These are phyloP conservation scores for Anniella stebbinsi DNA, from an alignment of 2,797 vertebrate species.

Conservation along the genomic window DNA sequence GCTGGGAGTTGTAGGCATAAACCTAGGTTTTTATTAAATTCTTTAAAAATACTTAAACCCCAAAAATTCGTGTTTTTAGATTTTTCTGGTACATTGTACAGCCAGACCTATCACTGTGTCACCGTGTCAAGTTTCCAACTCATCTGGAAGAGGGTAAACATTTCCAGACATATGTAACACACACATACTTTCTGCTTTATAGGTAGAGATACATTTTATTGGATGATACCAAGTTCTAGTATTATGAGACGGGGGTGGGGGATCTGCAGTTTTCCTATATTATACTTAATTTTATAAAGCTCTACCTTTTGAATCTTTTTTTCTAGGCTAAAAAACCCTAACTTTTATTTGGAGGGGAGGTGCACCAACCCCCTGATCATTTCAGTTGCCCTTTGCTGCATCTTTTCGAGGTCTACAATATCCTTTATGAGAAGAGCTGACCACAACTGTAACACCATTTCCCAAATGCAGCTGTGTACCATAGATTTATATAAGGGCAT, in stretches of 20 bases:
- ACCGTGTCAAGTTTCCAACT: too few species aligned
- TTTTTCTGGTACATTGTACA: too few species aligned
- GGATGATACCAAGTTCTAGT: neutral
- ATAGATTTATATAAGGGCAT: neutral
- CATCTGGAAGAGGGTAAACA: too few species aligned
- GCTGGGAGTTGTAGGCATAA: too few species aligned
- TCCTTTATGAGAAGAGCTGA: neutral
- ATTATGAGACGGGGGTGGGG: neutral
- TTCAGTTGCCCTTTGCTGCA: neutral
- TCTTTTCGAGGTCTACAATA: neutral
- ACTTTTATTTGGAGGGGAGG: too few species aligned
- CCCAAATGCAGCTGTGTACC: neutral
- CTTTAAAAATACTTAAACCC: too few species aligned
- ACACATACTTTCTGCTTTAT: too few species aligned
- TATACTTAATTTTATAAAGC: neutral
- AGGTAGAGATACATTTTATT: neutral
- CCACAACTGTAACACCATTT: neutral
- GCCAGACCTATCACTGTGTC: too few species aligned
- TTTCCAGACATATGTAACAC: too few species aligned
- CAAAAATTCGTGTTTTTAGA: too few species aligned
- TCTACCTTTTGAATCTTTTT: neutral
- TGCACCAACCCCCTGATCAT: neutral
- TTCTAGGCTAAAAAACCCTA: too few species aligned
- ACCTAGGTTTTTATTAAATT: too few species aligned
- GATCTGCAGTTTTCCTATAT: neutral